Conservation (phyloP, 2,888 invertebrate genomes). For the Cheilosia scutellata region DNA sequence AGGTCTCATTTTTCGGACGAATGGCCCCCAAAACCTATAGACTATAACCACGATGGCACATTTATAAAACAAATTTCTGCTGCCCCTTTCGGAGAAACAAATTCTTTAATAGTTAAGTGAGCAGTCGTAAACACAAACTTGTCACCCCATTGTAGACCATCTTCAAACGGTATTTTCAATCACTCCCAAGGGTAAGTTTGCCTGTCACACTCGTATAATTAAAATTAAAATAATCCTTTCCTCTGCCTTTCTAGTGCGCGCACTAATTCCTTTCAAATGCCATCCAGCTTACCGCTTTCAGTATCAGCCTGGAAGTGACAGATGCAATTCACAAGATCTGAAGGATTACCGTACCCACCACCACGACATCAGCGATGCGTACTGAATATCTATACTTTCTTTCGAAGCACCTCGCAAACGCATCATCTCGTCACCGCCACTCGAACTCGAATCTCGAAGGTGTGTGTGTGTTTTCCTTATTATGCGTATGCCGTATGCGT, state of each 20-base stretch:
- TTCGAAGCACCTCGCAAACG: constrained; percentile 1
- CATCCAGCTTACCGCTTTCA: constrained; percentile 48
- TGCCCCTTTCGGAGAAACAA: background rate
- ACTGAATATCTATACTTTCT: background rate
- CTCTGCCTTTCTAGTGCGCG: constrained; percentile 66
- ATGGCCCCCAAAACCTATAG: too few relatives aligned
- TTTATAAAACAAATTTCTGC: background rate
- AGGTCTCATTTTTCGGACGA: too few relatives aligned
- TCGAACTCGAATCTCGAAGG: background rate
- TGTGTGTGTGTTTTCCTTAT: constrained; percentile 19
- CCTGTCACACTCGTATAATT: constrained; percentile 65
- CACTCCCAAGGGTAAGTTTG: constrained; percentile 58
- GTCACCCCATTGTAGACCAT: background rate
- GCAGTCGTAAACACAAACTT: constrained; percentile 20
- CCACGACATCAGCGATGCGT: constrained; percentile 33
- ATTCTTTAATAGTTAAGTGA: constrained; percentile 44
- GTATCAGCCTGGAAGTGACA: constrained; percentile 61
- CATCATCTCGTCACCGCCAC: constrained; percentile 1
- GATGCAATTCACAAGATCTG: constrained; percentile 73
- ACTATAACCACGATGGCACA: too few relatives aligned
- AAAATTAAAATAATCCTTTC: constrained; percentile 74
- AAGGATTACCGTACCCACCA: constrained; percentile 69
- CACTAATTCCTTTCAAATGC: constrained; percentile 66
- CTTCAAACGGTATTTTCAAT: constrained; percentile 20
- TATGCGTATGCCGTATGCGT: constrained; percentile 50